Evolutionary conservation across 92 coral and sea anemone species (phyloP).

Genomic region (Isaurus tuberculatus): DNA sequence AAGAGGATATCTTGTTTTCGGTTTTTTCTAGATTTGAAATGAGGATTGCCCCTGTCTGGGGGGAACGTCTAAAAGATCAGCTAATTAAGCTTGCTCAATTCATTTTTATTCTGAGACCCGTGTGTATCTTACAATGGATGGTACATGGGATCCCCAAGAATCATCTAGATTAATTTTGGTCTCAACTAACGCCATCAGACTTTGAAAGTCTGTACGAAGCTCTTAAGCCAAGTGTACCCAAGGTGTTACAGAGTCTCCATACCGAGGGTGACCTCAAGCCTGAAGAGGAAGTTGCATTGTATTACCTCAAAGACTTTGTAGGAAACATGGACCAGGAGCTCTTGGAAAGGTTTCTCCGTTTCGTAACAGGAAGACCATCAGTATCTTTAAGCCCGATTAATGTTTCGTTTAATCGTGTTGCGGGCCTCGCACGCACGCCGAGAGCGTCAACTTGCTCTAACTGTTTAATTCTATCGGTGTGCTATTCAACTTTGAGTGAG

Average conservation of each 20-base stretch:
- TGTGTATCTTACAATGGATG: slow-evolving; percentile 40
- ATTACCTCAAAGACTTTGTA: slow-evolving; percentile 46
- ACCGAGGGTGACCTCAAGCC: slow-evolving; percentile 33
- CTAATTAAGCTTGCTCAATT: slow-evolving; percentile 39
- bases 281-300: slow-evolving; percentile 46
- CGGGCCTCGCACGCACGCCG: too few relatives aligned
- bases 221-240: slow-evolving; percentile 33
- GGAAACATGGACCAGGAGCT: slow-evolving; percentile 18
- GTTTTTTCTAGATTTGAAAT: slow-evolving; percentile 30
- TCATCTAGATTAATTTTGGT: slow-evolving; percentile 48
- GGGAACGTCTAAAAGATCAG: slow-evolving; percentile 25
- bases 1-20: slow-evolving; percentile 52
- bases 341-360: slow-evolving; percentile 36
- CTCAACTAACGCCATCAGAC: slow-evolving; percentile 32
- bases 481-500: slow-evolving; percentile 32
- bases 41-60: slow-evolving; percentile 31
- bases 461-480: neutral
- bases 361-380: slow-evolving; percentile 30
- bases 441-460: slow-evolving; percentile 42
- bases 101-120: slow-evolving; percentile 25
- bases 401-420: slow-evolving; percentile 32
- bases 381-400: slow-evolving; percentile 23
- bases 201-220: slow-evolving; percentile 50
- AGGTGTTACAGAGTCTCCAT: slow-evolving; percentile 46
- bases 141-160: slow-evolving; percentile 48